A percentile compares a stretch with the other conserved stretches of the same genome.
These are phyloP conservation scores for Drosophila multiciliata DNA, from an alignment of 2,888 invertebrate species.

Conservation along the genomic window DNA sequence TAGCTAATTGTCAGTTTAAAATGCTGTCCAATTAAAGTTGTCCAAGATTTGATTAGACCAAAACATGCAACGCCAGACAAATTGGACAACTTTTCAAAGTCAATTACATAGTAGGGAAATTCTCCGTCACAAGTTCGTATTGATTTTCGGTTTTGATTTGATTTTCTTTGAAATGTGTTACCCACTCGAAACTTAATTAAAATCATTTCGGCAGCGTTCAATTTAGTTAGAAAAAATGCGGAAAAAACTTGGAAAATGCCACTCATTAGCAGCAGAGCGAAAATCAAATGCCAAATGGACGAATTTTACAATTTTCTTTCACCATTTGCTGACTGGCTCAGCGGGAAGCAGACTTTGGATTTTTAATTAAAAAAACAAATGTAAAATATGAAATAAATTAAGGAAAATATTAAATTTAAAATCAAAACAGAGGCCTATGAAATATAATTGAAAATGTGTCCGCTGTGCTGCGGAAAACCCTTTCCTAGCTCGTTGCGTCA, in stretches of 20 bases:
- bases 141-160: slow-evolving; percentile 31
- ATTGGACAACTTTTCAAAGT: slow-evolving; percentile 58
- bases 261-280: slow-evolving; percentile 11
- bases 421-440: background rate
- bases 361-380: slow-evolving; percentile 31
- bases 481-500: slow-evolving; percentile 13
- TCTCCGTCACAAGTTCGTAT: slow-evolving; percentile 16
- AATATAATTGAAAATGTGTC: slow-evolving; percentile 24
- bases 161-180: slow-evolving; percentile 24
- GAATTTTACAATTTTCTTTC: background rate
- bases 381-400: no score
- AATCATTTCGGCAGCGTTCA: slow-evolving; percentile 6
- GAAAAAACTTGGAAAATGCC: background rate
- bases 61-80: slow-evolving; percentile 49
- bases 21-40: slow-evolving; percentile 43
- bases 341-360: slow-evolving; percentile 1
- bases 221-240: slow-evolving; percentile 3
- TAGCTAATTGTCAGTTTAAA: slow-evolving; percentile 54
- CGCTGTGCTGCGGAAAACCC: slow-evolving; percentile 16
- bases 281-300: slow-evolving; percentile 1
- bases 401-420: slow-evolving; percentile 7
- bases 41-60: slow-evolving; percentile 57
- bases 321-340: background rate
- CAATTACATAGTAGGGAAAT: slow-evolving; percentile 40
- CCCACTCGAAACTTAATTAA: slow-evolving; percentile 39